Evolutionary conservation across 2,113 vertebrate genomes (phyloP), one percentile per base, ranked within the genome.

Genomic region (Microcebus murinus): DNA sequence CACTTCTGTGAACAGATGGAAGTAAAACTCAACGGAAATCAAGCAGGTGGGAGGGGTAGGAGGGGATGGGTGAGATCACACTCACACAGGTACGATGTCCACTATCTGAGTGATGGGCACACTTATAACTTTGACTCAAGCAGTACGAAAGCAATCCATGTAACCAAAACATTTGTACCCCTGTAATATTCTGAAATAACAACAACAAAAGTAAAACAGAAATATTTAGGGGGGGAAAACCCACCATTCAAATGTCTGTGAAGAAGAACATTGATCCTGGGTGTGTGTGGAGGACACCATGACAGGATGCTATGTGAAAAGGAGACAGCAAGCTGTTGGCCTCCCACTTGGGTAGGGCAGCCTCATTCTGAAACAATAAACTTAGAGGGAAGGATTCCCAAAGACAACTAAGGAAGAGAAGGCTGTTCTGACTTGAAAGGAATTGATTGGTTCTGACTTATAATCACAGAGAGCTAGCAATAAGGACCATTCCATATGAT

Each of bases 241-340:
- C 29, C n/a, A 42, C 50, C 63, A 11, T 76, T 68, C 20, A 29
- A 68, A 88, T 0, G 1, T 7, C 10, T 7, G 34, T 4, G 3
- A 45, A 39, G n/a, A 61, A 21, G 50, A 29, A 21, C 52, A 67
- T 1, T 27, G 27, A 42, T 25, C 82, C 52, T 25, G 70, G 13
- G 8, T 8, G 31, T 61, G 6, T 8, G 31, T 61, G 34, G 67
- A 12, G 5, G 48, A 45, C 0, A 4, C 39, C 71, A 61, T 15
- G 1, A 31, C n/a, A 76, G 57, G 25, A 63, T 0, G 0, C 48
- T 1, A 34, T n/a, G 14, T 11, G 11, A 68, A 59, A 79, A 27
- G 13, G 9, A 29, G 45, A 34, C 23, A 1, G 29, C 80, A 65
- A 48, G 36, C 9, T 79, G 39, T 18, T 3, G 21, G 7, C 18